Evolutionary conservation across 2,797 vertebrate genomes (phyloP), one percentile per base, ranked within the genome.

Genomic region (Propithecus deckenii): DNA sequence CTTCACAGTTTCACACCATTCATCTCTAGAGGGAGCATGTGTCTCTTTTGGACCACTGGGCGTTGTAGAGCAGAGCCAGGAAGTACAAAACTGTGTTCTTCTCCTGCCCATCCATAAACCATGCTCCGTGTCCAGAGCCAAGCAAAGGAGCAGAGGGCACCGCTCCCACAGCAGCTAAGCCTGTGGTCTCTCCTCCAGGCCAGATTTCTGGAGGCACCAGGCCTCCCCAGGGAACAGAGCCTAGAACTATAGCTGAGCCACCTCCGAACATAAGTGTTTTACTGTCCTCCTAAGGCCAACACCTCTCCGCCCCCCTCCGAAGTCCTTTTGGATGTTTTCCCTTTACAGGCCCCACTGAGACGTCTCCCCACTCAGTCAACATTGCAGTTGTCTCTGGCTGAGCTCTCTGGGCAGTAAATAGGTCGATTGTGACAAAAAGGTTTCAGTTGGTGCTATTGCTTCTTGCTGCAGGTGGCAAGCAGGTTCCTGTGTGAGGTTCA

Each of bases 141-240:
- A 93, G 86, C 78, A 18, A 55, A 41, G 75, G 65, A 72, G 75
- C 72, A 3, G 75, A 20, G 43, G 50, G 59, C 4, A 20, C 38
- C 2, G 30, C 86, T 85, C 81, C 81, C 50, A 11, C 38, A 88
- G 95, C 92, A 88, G 84, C 96, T 87, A 81, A 92, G 96, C 95
- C 93, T 97, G 97, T 95, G 97, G 97, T 97, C 97, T 97, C 69
- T 28, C 63, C 75, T 84, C 38, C 72, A 59, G 63, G 95, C 95
- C 97, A 96, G 95, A 52, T 78, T 96, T 95, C 69, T 76, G 91
- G 85, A 89, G 61, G 94, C 80, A 79, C 67, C 55, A 7, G 97
- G 25, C 83, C 96, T 97, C 94, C 97, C 94, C 80, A 89, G 97
- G 97, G 96, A 98, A 95, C 76, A 79, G 71, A 95, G 95, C 97